phyloP scores from a whole-genome alignment of 2,888 invertebrate species.

The Megamerina dolium region DNA sequence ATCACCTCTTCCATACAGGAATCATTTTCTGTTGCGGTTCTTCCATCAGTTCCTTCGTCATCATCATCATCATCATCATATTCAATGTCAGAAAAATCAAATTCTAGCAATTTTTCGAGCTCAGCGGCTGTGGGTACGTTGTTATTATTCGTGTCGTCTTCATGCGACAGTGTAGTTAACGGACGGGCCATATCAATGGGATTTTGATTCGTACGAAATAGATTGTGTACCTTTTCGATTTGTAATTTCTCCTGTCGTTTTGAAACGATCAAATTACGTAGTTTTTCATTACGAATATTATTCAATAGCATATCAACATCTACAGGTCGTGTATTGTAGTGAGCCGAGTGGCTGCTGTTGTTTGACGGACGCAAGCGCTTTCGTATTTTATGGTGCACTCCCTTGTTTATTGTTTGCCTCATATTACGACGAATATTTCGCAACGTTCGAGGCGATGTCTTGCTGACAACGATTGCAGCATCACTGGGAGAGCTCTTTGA shows the following conservation, averaged over 20 bases:
- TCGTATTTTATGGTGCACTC: constrained; percentile 40
- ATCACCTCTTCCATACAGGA: constrained; percentile 29
- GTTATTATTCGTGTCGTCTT: constrained; percentile 28
- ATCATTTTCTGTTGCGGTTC: constrained; percentile 13
- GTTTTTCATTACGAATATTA: constrained; percentile 37
- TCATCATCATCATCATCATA: constrained; percentile 25
- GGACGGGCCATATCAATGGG: constrained; percentile 46
- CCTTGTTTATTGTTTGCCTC: constrained; percentile 32
- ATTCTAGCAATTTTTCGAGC: neutral
- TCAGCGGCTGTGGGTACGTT: neutral
- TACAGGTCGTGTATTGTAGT: constrained; percentile 16
- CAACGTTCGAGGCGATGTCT: constrained; percentile 4
- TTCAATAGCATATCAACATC: constrained; percentile 35
- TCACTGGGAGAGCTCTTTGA: no score
- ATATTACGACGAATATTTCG: constrained; percentile 8
- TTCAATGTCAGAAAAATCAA: constrained; percentile 31
- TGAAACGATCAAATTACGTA: constrained; percentile 34
- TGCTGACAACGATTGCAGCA: no score
- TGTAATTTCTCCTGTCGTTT: constrained; percentile 37
- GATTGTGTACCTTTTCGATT: constrained; percentile 36
- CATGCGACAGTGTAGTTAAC: constrained; percentile 25
- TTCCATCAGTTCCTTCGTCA: constrained; percentile 2
- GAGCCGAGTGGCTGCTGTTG: neutral
- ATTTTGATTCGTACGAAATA: constrained; percentile 37
- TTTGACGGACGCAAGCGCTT: constrained; percentile 20